These are phyloP conservation scores for Zygaena filipendulae DNA, from an alignment of 2,888 invertebrate species.

Conservation along the genomic window DNA sequence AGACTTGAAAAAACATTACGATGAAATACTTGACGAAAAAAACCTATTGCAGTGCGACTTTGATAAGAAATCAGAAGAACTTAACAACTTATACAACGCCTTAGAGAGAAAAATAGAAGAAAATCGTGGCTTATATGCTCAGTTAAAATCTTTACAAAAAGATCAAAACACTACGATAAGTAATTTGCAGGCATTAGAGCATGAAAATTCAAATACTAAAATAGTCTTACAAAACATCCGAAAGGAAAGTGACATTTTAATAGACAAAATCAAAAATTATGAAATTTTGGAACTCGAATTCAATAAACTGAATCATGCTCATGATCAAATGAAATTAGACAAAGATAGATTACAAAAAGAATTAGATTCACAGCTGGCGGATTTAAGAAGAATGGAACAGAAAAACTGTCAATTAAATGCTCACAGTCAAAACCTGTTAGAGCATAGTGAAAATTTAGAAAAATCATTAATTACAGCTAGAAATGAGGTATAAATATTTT, in stretches of 20 bases:
- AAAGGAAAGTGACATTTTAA: conserved; percentile 32
- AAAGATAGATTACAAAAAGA: conserved; percentile 32
- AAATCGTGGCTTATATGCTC: conserved; percentile 25
- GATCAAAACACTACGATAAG: conserved; percentile 20
- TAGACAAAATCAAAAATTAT: conserved; percentile 29
- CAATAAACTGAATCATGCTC: conserved; percentile 24
- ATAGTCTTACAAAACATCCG: conserved; percentile 23
- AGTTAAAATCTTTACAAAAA: conserved; percentile 24
- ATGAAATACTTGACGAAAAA: conserved; percentile 25
- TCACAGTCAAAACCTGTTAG: conserved; percentile 28
- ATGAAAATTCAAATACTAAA: conserved; percentile 27
- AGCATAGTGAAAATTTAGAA: conserved; percentile 37
- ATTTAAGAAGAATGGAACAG: conserved; percentile 25
- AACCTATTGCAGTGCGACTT: conserved; percentile 23
- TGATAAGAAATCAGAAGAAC: conserved; percentile 27
- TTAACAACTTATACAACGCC: conserved; percentile 25
- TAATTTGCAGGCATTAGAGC: conserved; percentile 26
- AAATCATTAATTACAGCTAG: conserved; percentile 32
- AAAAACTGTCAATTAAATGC: conserved; percentile 31
- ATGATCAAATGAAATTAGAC: conserved; percentile 25
- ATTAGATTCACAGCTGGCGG: conserved; percentile 22
- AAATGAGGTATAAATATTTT: conserved; percentile 29
- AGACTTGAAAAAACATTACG: conserved; percentile 21
- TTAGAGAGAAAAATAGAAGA: conserved; percentile 35
- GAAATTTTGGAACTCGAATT: conserved; percentile 30